Conservation (phyloP, 1,140 invertebrate species). For the Caenorhabditis tropicalis region DNA sequence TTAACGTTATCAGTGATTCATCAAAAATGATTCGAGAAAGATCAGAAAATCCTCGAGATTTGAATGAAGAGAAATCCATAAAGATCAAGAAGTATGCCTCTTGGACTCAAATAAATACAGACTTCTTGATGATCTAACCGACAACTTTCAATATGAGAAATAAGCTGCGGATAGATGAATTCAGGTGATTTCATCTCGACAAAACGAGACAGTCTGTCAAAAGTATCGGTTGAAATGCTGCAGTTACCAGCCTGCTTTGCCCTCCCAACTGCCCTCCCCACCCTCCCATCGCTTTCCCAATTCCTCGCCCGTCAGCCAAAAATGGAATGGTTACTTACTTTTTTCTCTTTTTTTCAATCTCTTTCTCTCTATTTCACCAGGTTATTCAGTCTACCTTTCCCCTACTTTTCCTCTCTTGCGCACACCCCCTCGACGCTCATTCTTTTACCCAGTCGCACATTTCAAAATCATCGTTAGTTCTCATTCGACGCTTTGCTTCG, state of each 20-base stretch:
- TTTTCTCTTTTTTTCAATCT: conserved; percentile 36
- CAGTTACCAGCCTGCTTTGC: conserved; percentile 32
- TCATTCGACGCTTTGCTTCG: too few species aligned
- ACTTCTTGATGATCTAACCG: too few species aligned
- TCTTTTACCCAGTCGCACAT: background rate
- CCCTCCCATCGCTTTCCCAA: conserved; percentile 5
- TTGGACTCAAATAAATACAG: too few species aligned
- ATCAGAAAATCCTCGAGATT: too few species aligned
- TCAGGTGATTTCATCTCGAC: background rate
- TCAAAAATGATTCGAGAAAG: background rate
- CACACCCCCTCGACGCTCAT: background rate
- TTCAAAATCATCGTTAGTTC: conserved; percentile 36
- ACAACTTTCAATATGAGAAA: conserved; percentile 2
- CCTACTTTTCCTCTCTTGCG: background rate
- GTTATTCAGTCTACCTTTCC: background rate
- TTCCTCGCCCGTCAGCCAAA: conserved; percentile 15
- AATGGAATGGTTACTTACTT: conserved; percentile 27
- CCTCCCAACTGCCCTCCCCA: background rate
- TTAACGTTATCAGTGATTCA: background rate
- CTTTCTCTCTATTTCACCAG: background rate
- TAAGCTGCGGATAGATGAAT: background rate
- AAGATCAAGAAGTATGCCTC: too few species aligned
- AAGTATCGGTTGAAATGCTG: conserved; percentile 30
- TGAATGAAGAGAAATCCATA: too few species aligned
- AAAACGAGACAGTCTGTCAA: background rate